Evolutionary conservation across 2,797 vertebrate species (phyloP).

Genomic region (Rachycentron canadum): DNA sequence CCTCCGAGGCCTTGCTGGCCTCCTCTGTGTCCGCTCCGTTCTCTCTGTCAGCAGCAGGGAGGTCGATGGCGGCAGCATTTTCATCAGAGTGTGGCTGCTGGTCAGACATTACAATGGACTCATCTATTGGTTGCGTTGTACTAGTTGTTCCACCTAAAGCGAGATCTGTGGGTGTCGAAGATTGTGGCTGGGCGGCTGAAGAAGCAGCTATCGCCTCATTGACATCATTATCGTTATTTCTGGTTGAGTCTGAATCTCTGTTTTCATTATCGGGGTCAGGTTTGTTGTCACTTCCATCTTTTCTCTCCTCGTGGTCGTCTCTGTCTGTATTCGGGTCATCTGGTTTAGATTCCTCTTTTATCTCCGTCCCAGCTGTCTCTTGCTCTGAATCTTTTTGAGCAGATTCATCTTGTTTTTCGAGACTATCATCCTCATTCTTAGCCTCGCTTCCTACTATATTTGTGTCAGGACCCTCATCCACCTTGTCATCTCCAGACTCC

Average conservation of each 20-base stretch:
- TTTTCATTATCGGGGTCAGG: slow-evolving; percentile 25
- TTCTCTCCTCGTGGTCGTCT: slow-evolving; percentile 4
- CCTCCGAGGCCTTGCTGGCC: slow-evolving; percentile 70
- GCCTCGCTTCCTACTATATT: slow-evolving; percentile 13
- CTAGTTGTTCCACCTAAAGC: neutral
- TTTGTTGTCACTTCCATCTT: slow-evolving; percentile 48
- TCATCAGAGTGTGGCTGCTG: neutral
- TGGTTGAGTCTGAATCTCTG: slow-evolving; percentile 24
- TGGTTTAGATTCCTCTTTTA: slow-evolving; percentile 35
- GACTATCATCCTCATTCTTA: slow-evolving; percentile 3
- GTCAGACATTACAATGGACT: neutral
- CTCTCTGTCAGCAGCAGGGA: slow-evolving; percentile 44
- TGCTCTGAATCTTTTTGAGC: slow-evolving; percentile 12
- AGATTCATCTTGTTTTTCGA: slow-evolving; percentile 21
- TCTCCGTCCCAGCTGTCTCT: slow-evolving; percentile 18
- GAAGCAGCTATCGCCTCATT: slow-evolving; percentile 9
- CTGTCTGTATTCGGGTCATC: slow-evolving; percentile 8
- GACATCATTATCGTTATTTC: neutral
- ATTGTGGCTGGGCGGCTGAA: slow-evolving; percentile 16
- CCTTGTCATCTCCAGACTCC: slow-evolving; percentile 20
- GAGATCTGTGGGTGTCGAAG: neutral
- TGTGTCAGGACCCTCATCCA: slow-evolving; percentile 7
- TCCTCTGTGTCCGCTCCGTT: slow-evolving; percentile 65
- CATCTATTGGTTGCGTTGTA: neutral
- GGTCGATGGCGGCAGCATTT: neutral